phyloP scores from a whole-genome alignment of 2,888 invertebrate genomes.

The Caradrina kadenii region DNA sequence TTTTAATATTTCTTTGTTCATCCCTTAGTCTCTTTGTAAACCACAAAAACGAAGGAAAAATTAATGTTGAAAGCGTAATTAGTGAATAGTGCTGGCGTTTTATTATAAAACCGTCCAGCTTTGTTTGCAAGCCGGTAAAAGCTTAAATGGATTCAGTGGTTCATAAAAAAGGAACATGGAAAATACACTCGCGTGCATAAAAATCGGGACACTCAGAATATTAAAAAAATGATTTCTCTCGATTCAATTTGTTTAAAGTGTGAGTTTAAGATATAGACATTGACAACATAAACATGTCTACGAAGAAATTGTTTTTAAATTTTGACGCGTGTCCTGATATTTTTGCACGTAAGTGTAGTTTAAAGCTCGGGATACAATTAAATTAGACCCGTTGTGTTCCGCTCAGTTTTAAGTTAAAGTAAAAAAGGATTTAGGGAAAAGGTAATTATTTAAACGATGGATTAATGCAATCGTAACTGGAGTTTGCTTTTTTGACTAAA shows the following conservation, averaged over 20 bases:
- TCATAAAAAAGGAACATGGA: constrained; percentile 4
- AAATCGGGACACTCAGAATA: background rate
- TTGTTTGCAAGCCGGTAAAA: constrained; percentile 39
- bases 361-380: constrained; percentile 19
- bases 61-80: constrained; percentile 29
- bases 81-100: constrained; percentile 37
- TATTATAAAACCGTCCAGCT: constrained; percentile 9
- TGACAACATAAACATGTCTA: too few species aligned
- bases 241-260: too few species aligned
- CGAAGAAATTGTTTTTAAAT: too few species aligned
- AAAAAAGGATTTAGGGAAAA: background rate
- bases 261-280: too few species aligned
- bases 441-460: background rate
- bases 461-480: too few species aligned
- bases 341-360: constrained; percentile 1
- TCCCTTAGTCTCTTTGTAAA: background rate
- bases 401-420: constrained; percentile 5
- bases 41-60: constrained; percentile 8
- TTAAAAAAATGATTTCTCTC: too few species aligned
- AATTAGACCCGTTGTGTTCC: constrained; percentile 16
- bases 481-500: too few species aligned
- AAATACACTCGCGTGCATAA: background rate
- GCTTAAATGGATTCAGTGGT: constrained; percentile 40
- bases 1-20: constrained; percentile 1
- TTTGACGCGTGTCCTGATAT: too few species aligned